These are phyloP conservation scores for Gallinago jamesoni DNA, from an alignment of 2,113 vertebrate genomes.

Conservation along the genomic window DNA sequence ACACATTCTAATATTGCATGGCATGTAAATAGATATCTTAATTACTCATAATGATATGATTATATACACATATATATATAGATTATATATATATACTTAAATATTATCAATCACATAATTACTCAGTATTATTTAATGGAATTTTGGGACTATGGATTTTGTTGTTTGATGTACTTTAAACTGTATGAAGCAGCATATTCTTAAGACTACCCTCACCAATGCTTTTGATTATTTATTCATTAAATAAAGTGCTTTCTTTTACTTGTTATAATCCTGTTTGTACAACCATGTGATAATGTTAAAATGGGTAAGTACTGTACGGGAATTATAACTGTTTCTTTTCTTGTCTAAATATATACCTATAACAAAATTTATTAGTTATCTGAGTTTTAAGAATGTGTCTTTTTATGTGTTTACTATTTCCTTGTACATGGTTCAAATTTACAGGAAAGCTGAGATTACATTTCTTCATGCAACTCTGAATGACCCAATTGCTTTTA, in stretches of 20 bases:
- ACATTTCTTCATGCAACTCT: not conserved
- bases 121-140: slow-evolving; percentile 53
- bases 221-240: slow-evolving; percentile 65
- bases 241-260: slow-evolving; percentile 63
- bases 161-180: slow-evolving; percentile 69
- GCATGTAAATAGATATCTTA: slow-evolving; percentile 60
- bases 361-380: slow-evolving; percentile 59
- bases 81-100: slow-evolving; percentile 52
- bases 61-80: slow-evolving; percentile 54
- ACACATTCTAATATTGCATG: slow-evolving; percentile 44
- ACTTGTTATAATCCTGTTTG: slow-evolving; percentile 64
- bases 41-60: slow-evolving; percentile 59
- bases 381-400: slow-evolving; percentile 55
- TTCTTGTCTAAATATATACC: slow-evolving; percentile 59
- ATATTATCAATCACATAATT: slow-evolving; percentile 50
- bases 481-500: not conserved
- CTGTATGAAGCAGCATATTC: slow-evolving; percentile 62
- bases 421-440: not conserved
- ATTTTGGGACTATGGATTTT: slow-evolving; percentile 58
- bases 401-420: slow-evolving; percentile 9
- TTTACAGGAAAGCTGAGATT: not conserved
- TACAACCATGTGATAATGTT: slow-evolving; percentile 63
- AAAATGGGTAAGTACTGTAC: slow-evolving; percentile 67
- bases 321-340: slow-evolving; percentile 57
- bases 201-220: slow-evolving; percentile 45